Evolutionary conservation across 2,888 invertebrate genomes (phyloP).

Genomic region (Hoplodrina ambigua): DNA sequence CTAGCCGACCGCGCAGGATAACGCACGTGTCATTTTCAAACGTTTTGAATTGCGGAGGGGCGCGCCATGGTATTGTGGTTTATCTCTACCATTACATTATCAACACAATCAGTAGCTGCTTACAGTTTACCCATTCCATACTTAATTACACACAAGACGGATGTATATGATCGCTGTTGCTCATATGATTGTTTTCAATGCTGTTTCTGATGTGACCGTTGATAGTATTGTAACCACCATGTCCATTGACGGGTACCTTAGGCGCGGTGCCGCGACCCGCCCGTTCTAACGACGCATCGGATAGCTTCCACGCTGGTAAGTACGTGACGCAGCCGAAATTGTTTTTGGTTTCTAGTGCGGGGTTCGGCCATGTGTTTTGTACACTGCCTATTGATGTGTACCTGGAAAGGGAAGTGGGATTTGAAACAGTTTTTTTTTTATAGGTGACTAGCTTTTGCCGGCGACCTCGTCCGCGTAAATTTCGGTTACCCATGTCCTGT

Average conservation of each 20-base stretch:
- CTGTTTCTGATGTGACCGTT: constrained; percentile 31
- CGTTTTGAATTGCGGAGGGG: no score
- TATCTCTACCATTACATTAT: no score
- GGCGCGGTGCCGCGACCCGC: constrained; percentile 83
- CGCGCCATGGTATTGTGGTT: no score
- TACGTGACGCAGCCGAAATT: constrained; percentile 87
- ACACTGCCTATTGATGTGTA: constrained; percentile 97
- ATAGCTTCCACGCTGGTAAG: constrained; percentile 93
- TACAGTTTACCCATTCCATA: constrained; percentile 6
- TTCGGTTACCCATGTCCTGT: no score
- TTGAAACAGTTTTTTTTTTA: neutral
- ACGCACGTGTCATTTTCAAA: no score
- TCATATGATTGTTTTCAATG: constrained; percentile 41
- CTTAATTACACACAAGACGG: constrained; percentile 31
- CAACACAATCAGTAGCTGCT: constrained; percentile 31
- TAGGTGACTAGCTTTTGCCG: no score
- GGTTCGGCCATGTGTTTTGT: constrained; percentile 95
- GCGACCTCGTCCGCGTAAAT: no score
- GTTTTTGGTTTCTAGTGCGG: constrained; percentile 91
- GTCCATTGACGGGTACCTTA: constrained; percentile 59
- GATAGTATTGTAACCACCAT: constrained; percentile 30
- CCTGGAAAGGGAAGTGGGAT: constrained; percentile 75
- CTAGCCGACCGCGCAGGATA: no score
- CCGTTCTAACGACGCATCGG: constrained; percentile 91
- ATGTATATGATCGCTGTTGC: constrained; percentile 48